Evolutionary conservation across 2,797 vertebrate genomes (phyloP).

Genomic region (Chiloscyllium punctatum): DNA sequence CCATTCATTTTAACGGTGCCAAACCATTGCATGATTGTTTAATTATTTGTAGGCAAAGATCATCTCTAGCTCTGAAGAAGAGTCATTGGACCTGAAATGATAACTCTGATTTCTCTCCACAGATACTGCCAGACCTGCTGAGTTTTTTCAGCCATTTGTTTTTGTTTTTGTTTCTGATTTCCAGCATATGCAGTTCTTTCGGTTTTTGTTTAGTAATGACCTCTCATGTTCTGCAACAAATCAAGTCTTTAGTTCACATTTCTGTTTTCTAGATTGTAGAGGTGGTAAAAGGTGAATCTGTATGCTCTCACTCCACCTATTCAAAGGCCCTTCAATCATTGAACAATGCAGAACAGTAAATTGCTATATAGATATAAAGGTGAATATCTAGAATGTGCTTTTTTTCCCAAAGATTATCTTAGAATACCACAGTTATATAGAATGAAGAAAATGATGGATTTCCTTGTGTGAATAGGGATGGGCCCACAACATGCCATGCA

Average conservation of each 20-base stretch:
- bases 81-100: too few relatives aligned
- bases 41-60: background rate
- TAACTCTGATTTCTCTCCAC: too few relatives aligned
- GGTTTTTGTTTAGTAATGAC: too few relatives aligned
- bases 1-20: background rate
- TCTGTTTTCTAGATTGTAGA: background rate
- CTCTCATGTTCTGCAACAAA: background rate
- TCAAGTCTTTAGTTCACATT: background rate
- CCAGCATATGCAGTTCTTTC: too few relatives aligned
- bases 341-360: background rate
- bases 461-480: slow-evolving; percentile 66
- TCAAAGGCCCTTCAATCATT: background rate
- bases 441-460: background rate
- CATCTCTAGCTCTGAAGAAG: too few relatives aligned
- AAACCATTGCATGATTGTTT: background rate
- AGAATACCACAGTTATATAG: background rate
- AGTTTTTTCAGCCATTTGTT: too few relatives aligned
- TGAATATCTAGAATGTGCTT: background rate
- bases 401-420: background rate
- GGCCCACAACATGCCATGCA: slow-evolving; percentile 94
- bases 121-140: too few relatives aligned
- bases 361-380: background rate
- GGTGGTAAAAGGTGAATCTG: background rate
- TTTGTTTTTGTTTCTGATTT: too few relatives aligned
- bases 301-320: background rate